Conservation (phyloP, 2,888 invertebrate genomes). For the Acanthococcus lagerstroemiae region DNA sequence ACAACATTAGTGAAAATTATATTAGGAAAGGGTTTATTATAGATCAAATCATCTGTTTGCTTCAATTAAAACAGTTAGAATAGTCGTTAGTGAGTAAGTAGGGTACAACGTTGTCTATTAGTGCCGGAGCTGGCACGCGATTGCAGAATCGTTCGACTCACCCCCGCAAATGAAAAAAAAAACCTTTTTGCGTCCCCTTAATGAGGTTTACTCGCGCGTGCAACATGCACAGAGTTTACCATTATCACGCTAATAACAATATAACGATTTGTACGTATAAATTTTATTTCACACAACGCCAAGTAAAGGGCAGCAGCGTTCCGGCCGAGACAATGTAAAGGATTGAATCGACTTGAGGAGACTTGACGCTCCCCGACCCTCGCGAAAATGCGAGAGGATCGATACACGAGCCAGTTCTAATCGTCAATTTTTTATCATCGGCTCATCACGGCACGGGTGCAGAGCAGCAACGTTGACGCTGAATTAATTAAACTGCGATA, state of each 20-base stretch:
- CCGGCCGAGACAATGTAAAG: too few species aligned
- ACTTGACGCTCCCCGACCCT: too few species aligned
- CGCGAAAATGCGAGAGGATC: too few species aligned
- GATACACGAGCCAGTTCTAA: too few species aligned
- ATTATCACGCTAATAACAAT: conserved; percentile 26
- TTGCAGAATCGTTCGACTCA: conserved; percentile 6
- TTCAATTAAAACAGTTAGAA: conserved; percentile 22
- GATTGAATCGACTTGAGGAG: too few species aligned
- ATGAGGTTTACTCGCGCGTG: conserved; percentile 21
- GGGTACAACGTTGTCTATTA: conserved; percentile 26
- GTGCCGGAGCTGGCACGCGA: conserved; percentile 12
- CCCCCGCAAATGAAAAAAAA: conserved; percentile 1
- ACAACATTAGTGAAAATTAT: conserved; percentile 28
- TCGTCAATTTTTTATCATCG: too few species aligned
- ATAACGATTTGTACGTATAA: conserved; percentile 16
- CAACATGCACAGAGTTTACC: conserved; percentile 21
- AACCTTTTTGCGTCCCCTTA: background rate
- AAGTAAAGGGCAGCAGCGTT: too few species aligned
- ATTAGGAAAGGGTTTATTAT: conserved; percentile 25
- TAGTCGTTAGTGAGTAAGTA: conserved; percentile 13
- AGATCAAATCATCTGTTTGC: conserved; percentile 27
- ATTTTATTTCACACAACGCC: conserved; percentile 14
- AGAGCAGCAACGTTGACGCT: too few species aligned
- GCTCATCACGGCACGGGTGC: too few species aligned
- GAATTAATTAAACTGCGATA: too few species aligned